Conservation (phyloP, 1,140 invertebrate species). For the Drosophila rhopaloa region DNA sequence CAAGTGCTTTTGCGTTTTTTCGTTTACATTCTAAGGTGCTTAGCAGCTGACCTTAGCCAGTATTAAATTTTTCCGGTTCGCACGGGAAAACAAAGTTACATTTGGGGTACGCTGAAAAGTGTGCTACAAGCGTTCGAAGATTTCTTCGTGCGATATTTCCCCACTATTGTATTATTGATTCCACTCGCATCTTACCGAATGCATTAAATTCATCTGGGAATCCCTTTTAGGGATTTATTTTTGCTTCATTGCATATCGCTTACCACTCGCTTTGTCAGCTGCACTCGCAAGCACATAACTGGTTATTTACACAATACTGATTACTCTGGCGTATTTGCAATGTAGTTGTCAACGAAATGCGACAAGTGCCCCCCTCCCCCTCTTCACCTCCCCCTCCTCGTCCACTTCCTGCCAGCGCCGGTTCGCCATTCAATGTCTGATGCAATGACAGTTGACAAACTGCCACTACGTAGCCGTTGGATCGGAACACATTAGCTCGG, state of each 20-base stretch:
- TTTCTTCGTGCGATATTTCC: too few species aligned
- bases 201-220: constrained; percentile 1
- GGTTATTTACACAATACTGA: constrained; percentile 67
- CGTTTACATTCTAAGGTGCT: constrained; percentile 28
- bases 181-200: background rate
- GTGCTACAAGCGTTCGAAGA: background rate
- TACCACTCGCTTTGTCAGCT: constrained; percentile 54
- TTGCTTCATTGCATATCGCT: constrained; percentile 45
- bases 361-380: constrained; percentile 21
- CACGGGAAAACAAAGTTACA: background rate
- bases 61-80: constrained; percentile 24
- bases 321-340: constrained; percentile 64
- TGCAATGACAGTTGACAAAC: constrained; percentile 77
- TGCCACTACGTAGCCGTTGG: constrained; percentile 63
- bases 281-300: constrained; percentile 39
- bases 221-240: constrained; percentile 29
- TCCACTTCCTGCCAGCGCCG: background rate
- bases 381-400: background rate
- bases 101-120: constrained; percentile 3
- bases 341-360: constrained; percentile 65
- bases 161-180: constrained; percentile 1
- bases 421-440: constrained; percentile 56
- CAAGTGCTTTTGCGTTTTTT: constrained; percentile 20
- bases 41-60: constrained; percentile 38
- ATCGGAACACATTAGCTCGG: constrained; percentile 78